Percentiles rank a stretch among this genome's conserved stretches.
Conservation (phyloP, 2,888 invertebrate genomes). For the Melolontha melolontha region DNA sequence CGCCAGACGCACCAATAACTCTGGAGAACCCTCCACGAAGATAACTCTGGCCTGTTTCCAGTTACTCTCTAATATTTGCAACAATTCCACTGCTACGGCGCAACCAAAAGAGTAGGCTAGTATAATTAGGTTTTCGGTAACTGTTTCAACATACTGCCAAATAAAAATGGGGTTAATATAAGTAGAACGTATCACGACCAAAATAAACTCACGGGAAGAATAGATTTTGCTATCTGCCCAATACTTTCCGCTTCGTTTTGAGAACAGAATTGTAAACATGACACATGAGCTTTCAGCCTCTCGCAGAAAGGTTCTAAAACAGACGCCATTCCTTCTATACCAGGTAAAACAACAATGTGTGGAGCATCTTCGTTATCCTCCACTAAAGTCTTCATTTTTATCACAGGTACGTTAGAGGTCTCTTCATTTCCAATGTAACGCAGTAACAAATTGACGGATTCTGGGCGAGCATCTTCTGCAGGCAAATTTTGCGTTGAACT, state of each 20-base stretch:
- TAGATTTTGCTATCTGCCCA: no score
- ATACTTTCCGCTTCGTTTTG: no score
- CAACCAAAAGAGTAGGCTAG: constrained; percentile 91
- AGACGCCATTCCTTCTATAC: constrained; percentile 75
- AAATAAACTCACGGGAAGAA: not conserved
- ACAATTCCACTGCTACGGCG: constrained; percentile 80
- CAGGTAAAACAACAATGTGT: constrained; percentile 74
- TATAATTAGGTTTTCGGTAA: constrained; percentile 70
- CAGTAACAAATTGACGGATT: constrained; percentile 70
- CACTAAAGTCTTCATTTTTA: constrained; percentile 10
- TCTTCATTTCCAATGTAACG: constrained; percentile 74
- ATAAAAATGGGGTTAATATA: not conserved
- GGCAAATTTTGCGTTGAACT: not conserved
- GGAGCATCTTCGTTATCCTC: constrained; percentile 49
- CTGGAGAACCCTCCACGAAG: constrained; percentile 83
- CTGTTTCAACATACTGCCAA: constrained; percentile 7
- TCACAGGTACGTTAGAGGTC: constrained; percentile 55
- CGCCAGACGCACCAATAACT: constrained; percentile 70
- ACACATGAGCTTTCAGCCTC: constrained; percentile 62
- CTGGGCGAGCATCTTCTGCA: constrained; percentile 9
- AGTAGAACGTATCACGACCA: no score
- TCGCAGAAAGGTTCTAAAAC: constrained; percentile 68
- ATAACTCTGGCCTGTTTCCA: constrained; percentile 72
- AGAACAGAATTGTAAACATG: no score
- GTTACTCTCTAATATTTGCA: constrained; percentile 74